Evolutionary conservation across 1,140 invertebrate genomes (phyloP).

Genomic region (Sesamia nonagrioides): DNA sequence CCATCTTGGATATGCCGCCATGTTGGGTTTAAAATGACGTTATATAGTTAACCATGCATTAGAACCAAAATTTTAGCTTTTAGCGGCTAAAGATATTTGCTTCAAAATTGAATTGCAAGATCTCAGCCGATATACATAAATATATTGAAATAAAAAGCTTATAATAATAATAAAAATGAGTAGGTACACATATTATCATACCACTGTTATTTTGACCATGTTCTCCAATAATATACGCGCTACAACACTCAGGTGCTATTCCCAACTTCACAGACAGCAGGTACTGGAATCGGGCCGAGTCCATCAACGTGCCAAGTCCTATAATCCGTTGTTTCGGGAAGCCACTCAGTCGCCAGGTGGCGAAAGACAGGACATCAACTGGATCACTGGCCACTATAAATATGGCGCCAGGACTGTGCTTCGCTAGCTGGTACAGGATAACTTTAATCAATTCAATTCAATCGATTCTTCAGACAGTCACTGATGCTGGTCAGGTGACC

Average conservation of each 20-base stretch:
- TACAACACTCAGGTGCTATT: conserved; percentile 92
- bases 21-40: too few species aligned
- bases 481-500: too few species aligned
- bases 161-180: not conserved
- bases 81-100: too few species aligned
- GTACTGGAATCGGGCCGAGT: conserved; percentile 95
- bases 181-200: conserved; percentile 79
- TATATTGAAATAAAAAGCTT: not conserved
- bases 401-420: conserved; percentile 94
- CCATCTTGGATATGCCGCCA: too few species aligned
- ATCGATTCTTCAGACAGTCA: too few species aligned
- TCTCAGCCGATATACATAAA: too few species aligned
- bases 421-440: conserved; percentile 87
- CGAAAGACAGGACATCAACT: conserved; percentile 95
- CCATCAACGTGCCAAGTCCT: conserved; percentile 95
- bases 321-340: conserved; percentile 94
- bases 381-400: conserved; percentile 95
- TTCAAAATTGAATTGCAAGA: too few species aligned
- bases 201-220: conserved; percentile 13
- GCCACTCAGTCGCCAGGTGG: conserved; percentile 95
- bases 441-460: not conserved
- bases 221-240: conserved; percentile 91
- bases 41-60: too few species aligned
- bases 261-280: conserved; percentile 92
- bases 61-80: too few species aligned